Conservation (phyloP, 2,888 invertebrate genomes). For the Strigamia crassipes region DNA sequence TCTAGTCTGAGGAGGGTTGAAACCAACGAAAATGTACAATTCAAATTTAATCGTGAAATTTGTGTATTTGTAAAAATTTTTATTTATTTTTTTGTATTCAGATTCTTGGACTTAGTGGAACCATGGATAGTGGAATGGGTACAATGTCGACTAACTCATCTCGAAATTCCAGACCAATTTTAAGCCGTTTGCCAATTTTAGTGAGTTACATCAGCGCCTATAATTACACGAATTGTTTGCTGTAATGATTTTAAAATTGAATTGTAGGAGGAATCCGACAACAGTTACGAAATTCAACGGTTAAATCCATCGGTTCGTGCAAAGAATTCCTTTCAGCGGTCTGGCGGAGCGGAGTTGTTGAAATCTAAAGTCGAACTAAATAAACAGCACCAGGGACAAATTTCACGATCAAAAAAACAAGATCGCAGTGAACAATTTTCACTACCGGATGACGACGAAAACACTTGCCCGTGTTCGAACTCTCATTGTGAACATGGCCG, state of each 20-base stretch:
- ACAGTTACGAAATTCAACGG: not conserved
- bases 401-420: not conserved
- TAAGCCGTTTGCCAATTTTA: not conserved
- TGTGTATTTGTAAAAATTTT: not conserved
- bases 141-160: slow-evolving; percentile 52
- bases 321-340: not conserved
- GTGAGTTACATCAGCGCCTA: not conserved
- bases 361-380: not conserved
- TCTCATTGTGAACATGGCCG: not conserved
- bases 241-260: not conserved
- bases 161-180: slow-evolving; percentile 1
- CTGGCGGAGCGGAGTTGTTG: not conserved
- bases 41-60: not conserved
- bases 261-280: not conserved
- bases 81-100: not conserved
- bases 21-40: not conserved
- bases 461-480: not conserved
- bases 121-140: slow-evolving; percentile 54
- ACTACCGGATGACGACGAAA: not conserved
- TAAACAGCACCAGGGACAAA: not conserved
- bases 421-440: not conserved
- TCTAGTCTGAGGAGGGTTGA: not conserved
- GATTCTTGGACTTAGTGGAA: not conserved
- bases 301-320: not conserved
- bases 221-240: not conserved